Base-by-base conservation (phyloP, 2,113 vertebrate genomes). In the Tachysurus fulvidraco region DNA sequence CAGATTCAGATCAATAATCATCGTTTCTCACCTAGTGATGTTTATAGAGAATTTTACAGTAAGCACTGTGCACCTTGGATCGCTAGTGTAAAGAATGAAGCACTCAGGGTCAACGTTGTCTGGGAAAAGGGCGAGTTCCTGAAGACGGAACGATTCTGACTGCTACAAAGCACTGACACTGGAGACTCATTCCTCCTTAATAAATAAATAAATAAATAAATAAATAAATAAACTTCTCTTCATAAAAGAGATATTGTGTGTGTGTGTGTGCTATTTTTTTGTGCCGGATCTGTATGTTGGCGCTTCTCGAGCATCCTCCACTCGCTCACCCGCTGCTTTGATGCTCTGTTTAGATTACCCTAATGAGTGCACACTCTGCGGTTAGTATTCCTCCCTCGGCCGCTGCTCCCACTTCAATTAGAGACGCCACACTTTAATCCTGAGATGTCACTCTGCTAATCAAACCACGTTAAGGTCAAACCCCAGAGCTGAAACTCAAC, bases 361-460 rank as follows among this genome's bases (percentile, higher is more conserved):
- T 85, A 54, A 80, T 83, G 76, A 77, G 71, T 9, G 16, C 57
- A 65, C 65, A 89, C 85, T 55, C 82, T 17, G 19, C 7, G 81
- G 81, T 88, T 89, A 78, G 83, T 77, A 87, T 91, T 84, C 81
- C 85, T 86, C 55, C 25, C 85, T 87, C 55, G 81, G 90, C 77
- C 88, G 76, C 86, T 11, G 54, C 36, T 74, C 83, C 25, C 69
- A 11, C 52, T 84, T 41, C 5, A 85, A 46, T 81, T 78, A 81
- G 81, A 87, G 41, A 73, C 30, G 57, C 76, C 74, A 25, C 54
- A 30, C 62, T 64, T 85, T 89, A 88, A 86, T 82, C 84, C 82
- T 86, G 52, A 73, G 81, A 89, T 88, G 77, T 88, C 83, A 89
- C 85, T 88, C 88, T 14, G 69, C 86, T 88, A 59, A 86, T 90